Evolutionary conservation across 2,888 invertebrate species (phyloP), one percentile per base, ranked within the genome.

Genomic region (Silvanus unidentatus): DNA sequence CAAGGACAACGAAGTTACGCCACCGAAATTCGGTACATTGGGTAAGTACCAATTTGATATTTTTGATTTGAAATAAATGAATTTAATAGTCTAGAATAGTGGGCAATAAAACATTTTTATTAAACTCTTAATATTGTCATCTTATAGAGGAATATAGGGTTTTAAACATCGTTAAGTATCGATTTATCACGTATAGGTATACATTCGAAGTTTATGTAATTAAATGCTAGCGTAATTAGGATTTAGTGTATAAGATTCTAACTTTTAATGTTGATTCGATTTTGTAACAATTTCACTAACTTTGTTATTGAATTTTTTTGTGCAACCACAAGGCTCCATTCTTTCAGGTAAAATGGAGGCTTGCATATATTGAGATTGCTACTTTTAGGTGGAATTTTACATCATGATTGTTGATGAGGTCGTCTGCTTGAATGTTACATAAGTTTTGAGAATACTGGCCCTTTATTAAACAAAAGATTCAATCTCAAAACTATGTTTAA

Each of bases 331-430:
- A 84, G 84, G 84, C 84, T 84, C 86, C 79, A 85, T 86, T 81
- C 80, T 86, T 78, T 85, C 86, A 86, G 86, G 86, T 86, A 86
- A 86, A 82, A 78, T 76, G 80, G 80, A 77, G 77, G 75, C 77
- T 77, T 77, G 76, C 70, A 63, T 69, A 63, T 69, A 68, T 64
- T 71, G 64, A 68, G 71, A 66, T 68, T 71, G 71, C 70, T 67
- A 66, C 44, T 42, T 16, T 45, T 65, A 66, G 62, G 60, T 66
- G 64, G 62, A 62, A 16, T 22, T 27, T 12, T 11, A 37, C 27
- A 39, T 4, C 39, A 16, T 37, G 37, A 37, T 16, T 37, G 37
- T 16, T 37, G 16, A 15, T 16, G 12, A 37, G 12, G 16, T 37
- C 15, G 37, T 37, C 37, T 28, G 40, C 40, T 40, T 44, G 49